Base-by-base conservation (phyloP, 2,888 invertebrate species). In the Drosophila yooni region DNA sequence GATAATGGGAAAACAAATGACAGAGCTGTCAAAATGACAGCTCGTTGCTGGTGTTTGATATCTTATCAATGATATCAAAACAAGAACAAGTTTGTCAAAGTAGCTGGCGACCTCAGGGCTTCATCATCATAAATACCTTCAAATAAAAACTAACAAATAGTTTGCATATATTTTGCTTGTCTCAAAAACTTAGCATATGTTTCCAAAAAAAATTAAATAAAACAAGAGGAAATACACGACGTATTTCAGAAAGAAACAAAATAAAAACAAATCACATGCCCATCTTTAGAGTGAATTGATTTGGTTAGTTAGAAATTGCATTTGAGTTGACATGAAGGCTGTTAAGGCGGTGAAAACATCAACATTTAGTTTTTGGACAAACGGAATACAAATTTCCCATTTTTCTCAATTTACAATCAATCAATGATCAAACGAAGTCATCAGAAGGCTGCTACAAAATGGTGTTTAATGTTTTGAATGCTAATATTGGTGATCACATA, bases 1-100 rank as follows among this genome's bases (percentile, higher is more conserved):
- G 67, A 86, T 88, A 88, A 86, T 83, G 78, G 65, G 61, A 27
- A 61, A 76, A 85, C 79, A 88, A 85, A 85, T 87, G 87, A 75
- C 76, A 62, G 63, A 69, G 38, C 77, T 78, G 77, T 75, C 79
- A 70, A 79, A 69, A 43, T 79, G 80, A 70, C 77, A 71, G 64
- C 57, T 31, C 38, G 48, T 73, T 56, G 57, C 31, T 56, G 33
- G 27, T 33, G 48, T 31, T 33, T 33, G 43, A 71, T 75, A 69
- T 68, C 82, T 84, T 84, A 84, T 84, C 84, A 88, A 63, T 70
- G 80, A 71, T 88, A 84, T 88, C 77, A 71, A 62, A 58, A 76
- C 60, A 60, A 82, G 74, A 85, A 84, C 88, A 77, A 66, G 84
- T 84, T 86, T 78, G 53, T 31, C 48, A 36, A 18, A 50, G 50